A percentile compares a stretch with the other conserved stretches of the same genome.
phyloP scores from a whole-genome alignment of 2,888 invertebrate genomes.

The Micoletzkya japonica region DNA sequence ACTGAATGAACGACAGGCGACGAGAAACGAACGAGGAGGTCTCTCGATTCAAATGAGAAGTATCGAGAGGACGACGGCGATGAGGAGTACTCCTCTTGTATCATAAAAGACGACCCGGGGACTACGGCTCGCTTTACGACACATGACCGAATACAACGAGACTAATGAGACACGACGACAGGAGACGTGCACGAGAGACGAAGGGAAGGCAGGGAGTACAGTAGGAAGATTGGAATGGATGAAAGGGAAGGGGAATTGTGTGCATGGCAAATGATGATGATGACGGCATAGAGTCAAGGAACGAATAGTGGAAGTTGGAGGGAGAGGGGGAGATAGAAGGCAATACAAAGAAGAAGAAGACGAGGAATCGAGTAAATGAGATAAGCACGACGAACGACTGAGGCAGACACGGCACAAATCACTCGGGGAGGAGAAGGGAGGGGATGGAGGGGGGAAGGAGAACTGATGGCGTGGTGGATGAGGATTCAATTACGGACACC shows the following conservation, averaged over 20 bases:
- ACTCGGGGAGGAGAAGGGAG: no score
- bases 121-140: no score
- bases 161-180: not conserved
- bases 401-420: no score
- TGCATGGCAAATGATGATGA: not conserved
- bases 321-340: conserved; percentile 3
- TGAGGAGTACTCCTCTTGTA: no score
- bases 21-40: not conserved
- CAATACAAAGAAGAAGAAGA: no score
- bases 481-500: no score
- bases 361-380: not conserved
- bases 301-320: not conserved
- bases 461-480: no score
- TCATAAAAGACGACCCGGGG: no score
- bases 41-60: not conserved
- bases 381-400: conserved; percentile 5
- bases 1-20: not conserved
- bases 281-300: not conserved
- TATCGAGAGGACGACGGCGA: no score
- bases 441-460: not conserved
- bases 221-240: not conserved
- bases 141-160: conserved; percentile 15
- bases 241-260: not conserved
- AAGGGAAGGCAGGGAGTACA: no score
- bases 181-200: not conserved